These are phyloP conservation scores for Heliconius eleuchia DNA, from an alignment of 1,140 invertebrate genomes.

Conservation along the genomic window DNA sequence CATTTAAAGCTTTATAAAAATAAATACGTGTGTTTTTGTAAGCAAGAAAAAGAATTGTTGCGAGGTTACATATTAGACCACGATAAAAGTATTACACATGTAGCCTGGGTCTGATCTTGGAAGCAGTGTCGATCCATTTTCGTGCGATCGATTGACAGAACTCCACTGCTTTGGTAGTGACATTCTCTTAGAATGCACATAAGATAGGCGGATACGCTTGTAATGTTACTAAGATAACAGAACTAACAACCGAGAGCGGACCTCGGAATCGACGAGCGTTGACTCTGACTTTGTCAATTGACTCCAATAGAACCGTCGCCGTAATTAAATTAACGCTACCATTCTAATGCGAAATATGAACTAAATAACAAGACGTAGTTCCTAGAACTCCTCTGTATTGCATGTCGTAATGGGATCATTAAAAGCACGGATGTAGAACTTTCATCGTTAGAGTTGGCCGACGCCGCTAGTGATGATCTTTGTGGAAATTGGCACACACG, in stretches of 20 bases:
- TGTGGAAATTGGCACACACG: conserved; percentile 30
- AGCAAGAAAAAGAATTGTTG: too few species aligned
- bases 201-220: too few species aligned
- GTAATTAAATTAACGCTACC: conserved; percentile 67
- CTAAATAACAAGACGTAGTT: neutral
- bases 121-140: too few species aligned
- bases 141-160: too few species aligned
- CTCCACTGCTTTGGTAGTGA: too few species aligned
- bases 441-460: neutral
- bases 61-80: too few species aligned
- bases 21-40: too few species aligned
- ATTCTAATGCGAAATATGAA: conserved; percentile 57
- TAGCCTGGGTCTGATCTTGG: too few species aligned
- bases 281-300: conserved; percentile 55
- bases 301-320: conserved; percentile 71
- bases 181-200: too few species aligned
- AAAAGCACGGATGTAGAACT: neutral
- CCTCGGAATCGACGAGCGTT: conserved; percentile 9
- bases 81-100: too few species aligned
- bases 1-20: too few species aligned
- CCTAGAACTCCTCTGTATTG: neutral
- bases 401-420: neutral
- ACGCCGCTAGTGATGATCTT: neutral
- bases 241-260: neutral
- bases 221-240: neutral